Evolutionary conservation across 2,888 invertebrate genomes (phyloP).

Genomic region (Apamea epomidion): DNA sequence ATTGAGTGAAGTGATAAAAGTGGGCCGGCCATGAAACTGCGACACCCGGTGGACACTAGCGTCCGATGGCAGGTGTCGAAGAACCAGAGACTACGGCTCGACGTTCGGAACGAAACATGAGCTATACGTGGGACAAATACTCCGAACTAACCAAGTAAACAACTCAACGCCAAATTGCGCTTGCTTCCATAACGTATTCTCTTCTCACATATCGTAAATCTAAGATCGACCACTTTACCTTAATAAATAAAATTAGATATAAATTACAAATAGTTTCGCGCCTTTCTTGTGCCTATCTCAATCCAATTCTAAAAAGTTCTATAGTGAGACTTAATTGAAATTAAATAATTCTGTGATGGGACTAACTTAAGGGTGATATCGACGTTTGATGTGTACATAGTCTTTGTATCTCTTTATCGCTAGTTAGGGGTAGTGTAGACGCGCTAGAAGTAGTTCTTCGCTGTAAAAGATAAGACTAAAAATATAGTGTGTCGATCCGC

Average conservation of each 20-base stretch:
- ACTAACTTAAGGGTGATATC: constrained; percentile 81
- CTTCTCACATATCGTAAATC: constrained; percentile 87
- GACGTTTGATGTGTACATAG: constrained; percentile 80
- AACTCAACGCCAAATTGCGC: constrained; percentile 87
- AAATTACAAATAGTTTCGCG: constrained; percentile 81
- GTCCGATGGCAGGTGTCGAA: constrained; percentile 88
- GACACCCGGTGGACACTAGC: constrained; percentile 81
- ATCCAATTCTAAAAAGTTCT: constrained; percentile 83
- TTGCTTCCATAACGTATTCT: constrained; percentile 88
- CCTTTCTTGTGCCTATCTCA: constrained; percentile 89
- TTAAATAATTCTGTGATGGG: constrained; percentile 84
- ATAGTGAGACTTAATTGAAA: constrained; percentile 80
- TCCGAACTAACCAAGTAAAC: constrained; percentile 70
- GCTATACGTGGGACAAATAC: constrained; percentile 70
- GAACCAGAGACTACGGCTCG: constrained; percentile 88
- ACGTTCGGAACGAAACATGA: constrained; percentile 89
- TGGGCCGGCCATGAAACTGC: constrained; percentile 89
- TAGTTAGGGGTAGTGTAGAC: constrained; percentile 77
- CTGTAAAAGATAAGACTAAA: constrained; percentile 47
- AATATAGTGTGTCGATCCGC: constrained; percentile 59
- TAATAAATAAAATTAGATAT: constrained; percentile 76
- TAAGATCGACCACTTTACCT: constrained; percentile 82
- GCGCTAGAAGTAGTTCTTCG: constrained; percentile 77
- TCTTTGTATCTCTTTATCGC: constrained; percentile 70
- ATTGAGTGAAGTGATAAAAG: constrained; percentile 85